These are phyloP conservation scores for Lasioglossum zephyrum DNA, from an alignment of 2,888 invertebrate species.

Conservation along the genomic window DNA sequence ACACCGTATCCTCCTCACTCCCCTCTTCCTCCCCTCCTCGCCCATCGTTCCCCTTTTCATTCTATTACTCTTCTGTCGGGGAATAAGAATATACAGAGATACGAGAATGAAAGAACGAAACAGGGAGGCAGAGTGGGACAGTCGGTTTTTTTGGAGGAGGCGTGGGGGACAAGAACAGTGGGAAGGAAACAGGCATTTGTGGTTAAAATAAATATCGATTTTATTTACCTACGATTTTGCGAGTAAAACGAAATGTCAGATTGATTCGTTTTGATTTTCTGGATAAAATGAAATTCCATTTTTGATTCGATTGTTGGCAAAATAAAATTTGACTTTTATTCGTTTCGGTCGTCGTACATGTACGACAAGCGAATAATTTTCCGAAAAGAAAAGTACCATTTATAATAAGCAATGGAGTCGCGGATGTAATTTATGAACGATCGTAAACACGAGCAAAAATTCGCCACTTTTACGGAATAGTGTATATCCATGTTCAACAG, in stretches of 20 bases:
- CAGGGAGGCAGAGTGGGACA: background rate
- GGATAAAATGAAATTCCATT: too few relatives aligned
- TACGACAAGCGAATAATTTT: background rate
- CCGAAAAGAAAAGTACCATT: background rate
- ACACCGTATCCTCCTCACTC: constrained; percentile 39
- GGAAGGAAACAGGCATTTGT: constrained; percentile 14
- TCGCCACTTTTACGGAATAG: background rate
- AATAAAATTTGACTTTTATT: background rate
- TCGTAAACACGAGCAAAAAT: background rate
- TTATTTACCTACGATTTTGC: too few relatives aligned
- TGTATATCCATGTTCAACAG: background rate
- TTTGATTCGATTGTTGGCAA: too few relatives aligned
- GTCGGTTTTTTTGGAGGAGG: background rate
- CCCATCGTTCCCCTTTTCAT: constrained; percentile 30
- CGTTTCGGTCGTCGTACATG: too few relatives aligned
- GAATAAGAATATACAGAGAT: constrained; percentile 20
- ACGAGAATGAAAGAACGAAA: background rate
- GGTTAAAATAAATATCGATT: background rate
- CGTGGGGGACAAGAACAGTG: background rate
- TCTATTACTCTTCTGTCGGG: constrained; percentile 19
- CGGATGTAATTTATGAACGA: background rate
- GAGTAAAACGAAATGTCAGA: background rate
- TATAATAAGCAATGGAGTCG: background rate
- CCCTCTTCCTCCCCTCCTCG: constrained; percentile 29
- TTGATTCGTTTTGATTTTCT: background rate